Conservation (phyloP, 2,113 vertebrate species). For the Corvus cornix region DNA sequence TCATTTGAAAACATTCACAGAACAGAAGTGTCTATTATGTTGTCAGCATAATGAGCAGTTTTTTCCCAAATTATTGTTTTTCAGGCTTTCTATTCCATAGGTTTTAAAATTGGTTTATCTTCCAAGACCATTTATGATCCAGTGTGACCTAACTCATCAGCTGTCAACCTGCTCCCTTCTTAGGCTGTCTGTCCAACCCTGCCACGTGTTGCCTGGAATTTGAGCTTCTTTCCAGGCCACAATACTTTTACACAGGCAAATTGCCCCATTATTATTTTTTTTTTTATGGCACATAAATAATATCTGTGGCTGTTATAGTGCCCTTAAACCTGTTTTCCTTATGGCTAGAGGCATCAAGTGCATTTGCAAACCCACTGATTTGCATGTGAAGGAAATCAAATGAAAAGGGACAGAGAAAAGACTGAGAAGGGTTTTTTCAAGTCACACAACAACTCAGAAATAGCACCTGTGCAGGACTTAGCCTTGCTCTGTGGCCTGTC, state of each 20-base stretch:
- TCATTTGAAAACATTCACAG: neutral
- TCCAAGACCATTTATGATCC: neutral
- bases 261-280: accelerated
- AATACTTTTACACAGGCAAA: neutral
- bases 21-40: neutral
- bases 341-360: too few species aligned
- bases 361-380: neutral
- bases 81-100: neutral
- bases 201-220: neutral
- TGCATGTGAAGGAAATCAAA: neutral
- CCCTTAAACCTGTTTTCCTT: neutral
- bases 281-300: neutral
- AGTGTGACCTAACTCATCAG: neutral
- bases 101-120: neutral
- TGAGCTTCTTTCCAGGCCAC: neutral
- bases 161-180: neutral
- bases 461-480: neutral
- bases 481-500: accelerated
- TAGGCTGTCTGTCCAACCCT: neutral
- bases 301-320: neutral
- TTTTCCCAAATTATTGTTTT: neutral
- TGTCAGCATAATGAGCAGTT: neutral
- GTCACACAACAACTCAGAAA: neutral
- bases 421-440: neutral
- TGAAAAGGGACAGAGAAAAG: neutral